phyloP scores from a whole-genome alignment of 2,888 invertebrate genomes.

The Acleris sparsana region DNA sequence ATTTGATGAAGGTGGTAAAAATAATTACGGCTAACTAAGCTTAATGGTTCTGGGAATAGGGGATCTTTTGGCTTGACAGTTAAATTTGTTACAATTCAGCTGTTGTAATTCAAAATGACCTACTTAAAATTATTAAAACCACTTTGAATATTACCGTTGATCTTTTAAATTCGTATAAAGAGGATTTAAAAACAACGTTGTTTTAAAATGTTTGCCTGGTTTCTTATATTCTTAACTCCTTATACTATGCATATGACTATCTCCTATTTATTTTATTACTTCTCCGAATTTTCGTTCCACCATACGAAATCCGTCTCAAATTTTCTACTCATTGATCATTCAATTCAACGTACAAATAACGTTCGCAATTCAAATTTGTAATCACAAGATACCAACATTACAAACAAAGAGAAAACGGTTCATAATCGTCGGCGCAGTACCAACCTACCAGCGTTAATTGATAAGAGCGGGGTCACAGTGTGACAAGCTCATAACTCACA shows the following conservation, averaged over 20 bases:
- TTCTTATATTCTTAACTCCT: too few species aligned
- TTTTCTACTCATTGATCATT: constrained; percentile 15
- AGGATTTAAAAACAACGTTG: too few species aligned
- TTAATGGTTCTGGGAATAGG: constrained; percentile 15
- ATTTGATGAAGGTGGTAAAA: constrained; percentile 3
- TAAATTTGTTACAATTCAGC: too few species aligned
- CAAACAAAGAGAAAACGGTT: constrained; percentile 38
- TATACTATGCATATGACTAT: too few species aligned
- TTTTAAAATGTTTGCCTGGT: too few species aligned
- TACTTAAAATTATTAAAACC: too few species aligned
- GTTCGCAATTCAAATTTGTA: constrained; percentile 19
- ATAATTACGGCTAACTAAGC: constrained; percentile 10
- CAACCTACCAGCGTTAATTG: constrained; percentile 69
- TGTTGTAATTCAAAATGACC: too few species aligned
- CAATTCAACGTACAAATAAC: constrained; percentile 16
- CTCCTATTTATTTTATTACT: too few species aligned
- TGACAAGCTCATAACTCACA: constrained; percentile 66
- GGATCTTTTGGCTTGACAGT: background rate
- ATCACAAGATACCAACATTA: constrained; percentile 32
- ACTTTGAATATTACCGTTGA: too few species aligned
- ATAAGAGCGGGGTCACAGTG: constrained; percentile 60
- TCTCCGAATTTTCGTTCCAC: too few species aligned
- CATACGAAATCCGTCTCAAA: constrained; percentile 1
- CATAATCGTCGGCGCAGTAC: constrained; percentile 47
- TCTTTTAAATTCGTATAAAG: too few species aligned